These are phyloP conservation scores for Chroicocephalus ridibundus DNA, from an alignment of 2,113 vertebrate species.

Conservation along the genomic window DNA sequence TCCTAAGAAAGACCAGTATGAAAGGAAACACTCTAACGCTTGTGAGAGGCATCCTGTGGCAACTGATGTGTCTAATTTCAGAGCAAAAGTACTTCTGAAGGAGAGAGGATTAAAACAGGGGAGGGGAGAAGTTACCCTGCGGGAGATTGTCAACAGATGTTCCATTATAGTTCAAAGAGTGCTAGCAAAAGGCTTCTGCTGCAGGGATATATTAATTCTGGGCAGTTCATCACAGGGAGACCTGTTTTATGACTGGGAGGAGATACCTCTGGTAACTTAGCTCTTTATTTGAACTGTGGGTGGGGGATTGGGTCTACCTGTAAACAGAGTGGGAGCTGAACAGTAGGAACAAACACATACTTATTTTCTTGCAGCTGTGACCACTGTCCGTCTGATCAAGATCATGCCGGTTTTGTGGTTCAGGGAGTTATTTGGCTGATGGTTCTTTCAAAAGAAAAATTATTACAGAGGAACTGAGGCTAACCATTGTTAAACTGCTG, in stretches of 20 bases:
- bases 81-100: constrained; percentile 30
- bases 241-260: constrained; percentile 49
- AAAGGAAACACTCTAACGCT: neutral
- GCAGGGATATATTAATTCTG: constrained; percentile 55
- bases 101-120: constrained; percentile 34
- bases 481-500: neutral
- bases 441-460: neutral
- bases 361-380: constrained; percentile 28
- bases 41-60: neutral
- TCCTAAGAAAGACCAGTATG: neutral
- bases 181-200: constrained; percentile 45
- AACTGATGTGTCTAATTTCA: constrained; percentile 28
- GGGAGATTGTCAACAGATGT: constrained; percentile 67
- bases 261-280: constrained; percentile 16
- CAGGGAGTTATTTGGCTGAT: constrained; percentile 16
- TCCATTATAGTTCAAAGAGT: constrained; percentile 63
- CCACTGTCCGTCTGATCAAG: neutral
- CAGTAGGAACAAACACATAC: neutral
- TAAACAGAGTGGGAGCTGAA: neutral
- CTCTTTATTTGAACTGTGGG: constrained; percentile 37
- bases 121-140: constrained; percentile 42
- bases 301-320: constrained; percentile 19
- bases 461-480: neutral
- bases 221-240: constrained; percentile 54
- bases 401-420: constrained; percentile 23